These are phyloP conservation scores for Chloroclystis v-ata DNA, from an alignment of 2,888 invertebrate genomes.

Conservation along the genomic window DNA sequence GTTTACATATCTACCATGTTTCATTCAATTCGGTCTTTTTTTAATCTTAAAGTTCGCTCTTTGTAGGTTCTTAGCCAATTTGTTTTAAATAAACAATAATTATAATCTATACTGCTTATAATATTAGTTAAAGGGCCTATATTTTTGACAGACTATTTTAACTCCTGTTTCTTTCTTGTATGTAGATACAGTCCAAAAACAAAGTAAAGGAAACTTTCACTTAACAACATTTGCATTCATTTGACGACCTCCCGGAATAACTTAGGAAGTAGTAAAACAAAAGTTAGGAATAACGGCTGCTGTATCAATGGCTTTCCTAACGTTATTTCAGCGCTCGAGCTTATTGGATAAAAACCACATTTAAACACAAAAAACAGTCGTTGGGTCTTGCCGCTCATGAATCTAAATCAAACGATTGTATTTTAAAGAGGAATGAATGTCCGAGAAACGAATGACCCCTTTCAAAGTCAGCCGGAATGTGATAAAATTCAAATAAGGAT, in stretches of 20 bases:
- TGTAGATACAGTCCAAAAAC: slow-evolving; percentile 27
- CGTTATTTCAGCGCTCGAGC: slow-evolving; percentile 30
- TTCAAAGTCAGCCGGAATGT: slow-evolving; percentile 42
- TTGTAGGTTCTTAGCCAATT: too few relatives aligned
- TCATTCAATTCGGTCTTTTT: too few relatives aligned
- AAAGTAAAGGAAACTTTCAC: slow-evolving; percentile 35
- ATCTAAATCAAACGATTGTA: slow-evolving; percentile 45
- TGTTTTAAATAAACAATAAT: too few relatives aligned
- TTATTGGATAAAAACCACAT: slow-evolving; percentile 41
- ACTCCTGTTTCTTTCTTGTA: neutral
- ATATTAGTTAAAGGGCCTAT: too few relatives aligned
- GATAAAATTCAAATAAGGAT: slow-evolving; percentile 26
- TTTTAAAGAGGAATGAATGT: slow-evolving; percentile 36
- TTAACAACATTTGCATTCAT: slow-evolving; percentile 49
- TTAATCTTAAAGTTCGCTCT: too few relatives aligned
- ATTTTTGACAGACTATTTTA: too few relatives aligned
- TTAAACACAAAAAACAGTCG: slow-evolving; percentile 31
- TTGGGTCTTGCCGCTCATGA: slow-evolving; percentile 40
- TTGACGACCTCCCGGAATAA: slow-evolving; percentile 32
- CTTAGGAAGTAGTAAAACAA: slow-evolving; percentile 33
- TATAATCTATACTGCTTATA: too few relatives aligned
- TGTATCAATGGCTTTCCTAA: slow-evolving; percentile 33
- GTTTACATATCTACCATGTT: too few relatives aligned
- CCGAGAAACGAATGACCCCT: slow-evolving; percentile 38
- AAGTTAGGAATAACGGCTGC: slow-evolving; percentile 33